Base-by-base conservation (phyloP, 2,797 vertebrate species). In the Antennarius maculatus region DNA sequence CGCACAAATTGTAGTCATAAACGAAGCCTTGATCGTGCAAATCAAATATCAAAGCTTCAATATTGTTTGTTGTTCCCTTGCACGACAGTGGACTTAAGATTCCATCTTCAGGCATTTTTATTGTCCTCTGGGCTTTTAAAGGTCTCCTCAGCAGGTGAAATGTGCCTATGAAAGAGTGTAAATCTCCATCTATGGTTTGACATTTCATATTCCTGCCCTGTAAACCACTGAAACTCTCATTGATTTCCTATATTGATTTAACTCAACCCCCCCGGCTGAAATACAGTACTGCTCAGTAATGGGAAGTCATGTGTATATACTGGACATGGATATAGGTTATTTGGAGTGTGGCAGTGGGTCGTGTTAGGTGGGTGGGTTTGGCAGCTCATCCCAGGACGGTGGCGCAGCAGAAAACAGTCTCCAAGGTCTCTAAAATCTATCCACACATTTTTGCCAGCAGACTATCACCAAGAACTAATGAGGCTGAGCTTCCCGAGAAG, bases 231-330 rank as follows among this genome's bases (percentile, higher is more conserved):
- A 73, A 55, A 65, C 64, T 54, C 69, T 61, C 79, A 85, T 81
- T 81, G 88, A 86, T 83, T 81, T 46, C 61, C 48, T n/a, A 28
- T 66, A 84, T 66, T 69, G 80, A 86, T 85, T 73, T 69, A 77
- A 55, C 49, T 54, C 43, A 53, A 43, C 54, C 58, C 65, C 72
- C 64, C 51, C 8, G 60, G 63, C 54, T 76, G 79, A 84, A 82
- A 77, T 83, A 81, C 61, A 50, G 69, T 63, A 8, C 43, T 48
- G 78, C 69, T 69, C 62, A 34, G 29, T 14, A 11, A 71, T 61
- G 79, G 77, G 76, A 85, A 74, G 59, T 45, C 58, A 49, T 63
- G 41, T 62, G 46, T 39, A 10, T 56, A 14, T 43, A 3, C 62
- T 61, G 62, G 57, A 74, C 53, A 31, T 72, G 67, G 55, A 77